Conservation (phyloP, 37 sponge, comb jelly and placozoan species). For the Aplysina aerophoba region DNA sequence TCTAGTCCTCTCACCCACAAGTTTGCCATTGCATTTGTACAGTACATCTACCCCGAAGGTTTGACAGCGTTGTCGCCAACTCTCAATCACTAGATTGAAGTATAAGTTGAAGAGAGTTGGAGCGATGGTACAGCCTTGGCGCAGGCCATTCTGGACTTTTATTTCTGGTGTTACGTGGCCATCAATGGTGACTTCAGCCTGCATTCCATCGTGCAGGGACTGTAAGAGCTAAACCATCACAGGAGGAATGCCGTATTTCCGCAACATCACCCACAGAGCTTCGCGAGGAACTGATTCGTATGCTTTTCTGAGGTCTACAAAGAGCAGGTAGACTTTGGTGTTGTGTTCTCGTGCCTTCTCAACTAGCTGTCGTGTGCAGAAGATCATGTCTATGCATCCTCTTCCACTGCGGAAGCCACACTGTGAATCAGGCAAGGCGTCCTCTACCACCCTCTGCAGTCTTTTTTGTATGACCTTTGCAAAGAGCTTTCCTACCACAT, state of each 20-base stretch:
- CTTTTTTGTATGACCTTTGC: slow-evolving; percentile 34
- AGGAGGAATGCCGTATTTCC: slow-evolving; percentile 33
- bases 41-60: neutral
- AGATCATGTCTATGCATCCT: slow-evolving; percentile 35
- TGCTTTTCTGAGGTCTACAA: slow-evolving; percentile 32
- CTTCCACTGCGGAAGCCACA: slow-evolving; percentile 37
- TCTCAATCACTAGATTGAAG: slow-evolving; percentile 28
- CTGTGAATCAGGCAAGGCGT: slow-evolving; percentile 43
- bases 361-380: slow-evolving; percentile 24
- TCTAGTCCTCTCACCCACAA: slow-evolving; percentile 25
- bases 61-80: neutral
- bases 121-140: slow-evolving; percentile 45
- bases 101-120: slow-evolving; percentile 46
- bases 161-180: slow-evolving; percentile 3
- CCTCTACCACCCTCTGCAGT: slow-evolving; percentile 40
- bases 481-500: slow-evolving; percentile 46
- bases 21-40: slow-evolving; percentile 34
- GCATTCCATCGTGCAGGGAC: slow-evolving; percentile 62
- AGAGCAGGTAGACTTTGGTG: too few relatives aligned
- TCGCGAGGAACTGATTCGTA: slow-evolving; percentile 34
- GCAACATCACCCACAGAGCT: slow-evolving; percentile 38
- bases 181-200: slow-evolving; percentile 34
- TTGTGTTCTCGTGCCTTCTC: slow-evolving; percentile 13
- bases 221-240: slow-evolving; percentile 28
- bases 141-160: slow-evolving; percentile 49